phyloP scores from a whole-genome alignment of 2,888 invertebrate species.

The Metalampra italica region DNA sequence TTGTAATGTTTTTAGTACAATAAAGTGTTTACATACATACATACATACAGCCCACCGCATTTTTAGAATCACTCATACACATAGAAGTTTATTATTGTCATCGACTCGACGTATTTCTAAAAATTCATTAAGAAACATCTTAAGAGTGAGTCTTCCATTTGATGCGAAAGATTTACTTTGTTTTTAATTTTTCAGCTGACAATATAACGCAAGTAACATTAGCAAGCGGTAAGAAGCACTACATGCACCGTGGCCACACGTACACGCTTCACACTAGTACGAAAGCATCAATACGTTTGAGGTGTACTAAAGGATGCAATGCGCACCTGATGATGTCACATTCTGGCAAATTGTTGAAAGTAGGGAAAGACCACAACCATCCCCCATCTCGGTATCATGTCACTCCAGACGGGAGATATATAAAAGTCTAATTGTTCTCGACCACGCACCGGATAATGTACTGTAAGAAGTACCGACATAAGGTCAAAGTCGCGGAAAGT shows the following conservation, averaged over 20 bases:
- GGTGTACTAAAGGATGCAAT: conserved; percentile 19
- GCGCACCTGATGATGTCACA: conserved; percentile 12
- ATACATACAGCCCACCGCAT: too few relatives aligned
- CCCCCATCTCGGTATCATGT: conserved; percentile 9
- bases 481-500: too few relatives aligned
- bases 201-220: conserved; percentile 8
- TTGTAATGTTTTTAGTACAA: too few relatives aligned
- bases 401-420: conserved; percentile 11
- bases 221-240: conserved; percentile 17
- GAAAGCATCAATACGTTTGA: conserved; percentile 6
- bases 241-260: conserved; percentile 21
- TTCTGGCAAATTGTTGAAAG: conserved; percentile 3
- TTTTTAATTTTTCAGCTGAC: background rate
- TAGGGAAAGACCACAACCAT: conserved; percentile 15
- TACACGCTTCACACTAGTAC: conserved; percentile 1
- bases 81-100: too few relatives aligned
- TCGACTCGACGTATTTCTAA: too few relatives aligned
- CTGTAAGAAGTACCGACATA: too few relatives aligned
- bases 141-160: too few relatives aligned
- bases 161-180: too few relatives aligned
- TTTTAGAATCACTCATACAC: background rate
- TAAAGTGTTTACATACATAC: too few relatives aligned
- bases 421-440: conserved; percentile 9
- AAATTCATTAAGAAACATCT: too few relatives aligned
- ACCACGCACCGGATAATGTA: too few relatives aligned